Percentiles rank a stretch among this genome's conserved stretches.
Conservation (phyloP, 1,140 invertebrate species). For the Ephestia elutella region DNA sequence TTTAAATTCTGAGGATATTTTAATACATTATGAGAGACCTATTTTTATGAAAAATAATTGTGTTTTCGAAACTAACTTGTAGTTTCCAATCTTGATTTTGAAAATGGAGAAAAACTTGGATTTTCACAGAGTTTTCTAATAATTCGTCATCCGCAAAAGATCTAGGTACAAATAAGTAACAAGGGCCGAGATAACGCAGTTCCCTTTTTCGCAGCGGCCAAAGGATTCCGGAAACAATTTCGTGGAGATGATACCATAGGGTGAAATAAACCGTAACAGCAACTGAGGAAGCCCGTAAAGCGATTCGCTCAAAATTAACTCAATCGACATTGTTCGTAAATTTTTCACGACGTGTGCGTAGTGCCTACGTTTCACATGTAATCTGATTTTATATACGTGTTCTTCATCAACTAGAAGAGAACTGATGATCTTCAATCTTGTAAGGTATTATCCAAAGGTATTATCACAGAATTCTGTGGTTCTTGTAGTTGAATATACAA, state of each 20-base stretch:
- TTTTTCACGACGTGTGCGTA: constrained; percentile 5
- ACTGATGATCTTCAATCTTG: too few relatives aligned
- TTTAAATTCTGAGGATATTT: too few relatives aligned
- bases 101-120: too few relatives aligned
- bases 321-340: constrained; percentile 33
- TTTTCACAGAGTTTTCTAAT: neutral
- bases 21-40: too few relatives aligned
- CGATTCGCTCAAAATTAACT: constrained; percentile 65
- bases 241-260: constrained; percentile 62
- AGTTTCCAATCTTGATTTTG: too few relatives aligned
- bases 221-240: constrained; percentile 59
- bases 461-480: too few relatives aligned
- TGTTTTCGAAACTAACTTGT: too few relatives aligned
- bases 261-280: constrained; percentile 67
- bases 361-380: neutral
- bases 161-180: neutral
- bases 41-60: too few relatives aligned
- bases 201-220: constrained; percentile 22
- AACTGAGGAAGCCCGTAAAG: constrained; percentile 61
- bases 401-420: too few relatives aligned
- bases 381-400: neutral
- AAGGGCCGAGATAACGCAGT: neutral
- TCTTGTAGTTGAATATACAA: too few relatives aligned
- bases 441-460: too few relatives aligned
- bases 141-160: neutral